Evolutionary conservation across 35 echinoderm and acorn worm genomes (phyloP).

Genomic region (Apostichopus japonicus): DNA sequence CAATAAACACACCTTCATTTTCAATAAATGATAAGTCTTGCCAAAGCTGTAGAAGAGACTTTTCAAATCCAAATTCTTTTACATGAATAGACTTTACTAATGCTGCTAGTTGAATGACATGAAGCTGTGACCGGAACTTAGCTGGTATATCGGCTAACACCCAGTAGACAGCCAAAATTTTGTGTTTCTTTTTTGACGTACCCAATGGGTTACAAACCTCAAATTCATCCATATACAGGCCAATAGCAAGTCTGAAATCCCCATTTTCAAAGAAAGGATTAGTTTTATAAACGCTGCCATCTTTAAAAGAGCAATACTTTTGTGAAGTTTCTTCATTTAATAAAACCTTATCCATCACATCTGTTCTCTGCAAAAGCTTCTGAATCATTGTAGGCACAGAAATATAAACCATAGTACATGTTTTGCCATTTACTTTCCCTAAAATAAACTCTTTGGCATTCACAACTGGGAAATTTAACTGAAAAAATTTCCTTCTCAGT

Average conservation of each 20-base stretch:
- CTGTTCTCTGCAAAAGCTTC: too few relatives aligned
- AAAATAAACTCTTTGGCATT: too few relatives aligned
- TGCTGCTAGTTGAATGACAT: constrained; percentile 38
- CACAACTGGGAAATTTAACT: too few relatives aligned
- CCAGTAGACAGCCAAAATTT: constrained; percentile 36
- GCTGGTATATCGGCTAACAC: constrained; percentile 17
- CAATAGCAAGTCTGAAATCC: not conserved
- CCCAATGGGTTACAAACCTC: constrained; percentile 38
- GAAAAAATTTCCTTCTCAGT: too few relatives aligned
- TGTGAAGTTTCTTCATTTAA: too few relatives aligned
- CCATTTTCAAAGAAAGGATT: constrained; percentile 13
- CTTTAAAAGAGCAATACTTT: constrained; percentile 29
- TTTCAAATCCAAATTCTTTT: constrained; percentile 22
- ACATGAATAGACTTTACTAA: constrained; percentile 19
- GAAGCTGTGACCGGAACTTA: constrained; percentile 33
- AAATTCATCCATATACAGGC: constrained; percentile 30
- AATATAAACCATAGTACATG: too few relatives aligned
- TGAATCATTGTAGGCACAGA: too few relatives aligned
- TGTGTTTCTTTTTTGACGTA: constrained; percentile 36
- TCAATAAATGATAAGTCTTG: constrained; percentile 26
- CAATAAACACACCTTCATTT: constrained; percentile 29
- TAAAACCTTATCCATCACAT: too few relatives aligned
- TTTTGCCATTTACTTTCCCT: too few relatives aligned
- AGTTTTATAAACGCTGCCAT: constrained; percentile 40
- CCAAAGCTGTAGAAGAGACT: constrained; percentile 19